Percentiles rank a stretch among this genome's conserved stretches.
Conservation (phyloP, 2,888 invertebrate genomes). For the Drosophila quasianomalipes region DNA sequence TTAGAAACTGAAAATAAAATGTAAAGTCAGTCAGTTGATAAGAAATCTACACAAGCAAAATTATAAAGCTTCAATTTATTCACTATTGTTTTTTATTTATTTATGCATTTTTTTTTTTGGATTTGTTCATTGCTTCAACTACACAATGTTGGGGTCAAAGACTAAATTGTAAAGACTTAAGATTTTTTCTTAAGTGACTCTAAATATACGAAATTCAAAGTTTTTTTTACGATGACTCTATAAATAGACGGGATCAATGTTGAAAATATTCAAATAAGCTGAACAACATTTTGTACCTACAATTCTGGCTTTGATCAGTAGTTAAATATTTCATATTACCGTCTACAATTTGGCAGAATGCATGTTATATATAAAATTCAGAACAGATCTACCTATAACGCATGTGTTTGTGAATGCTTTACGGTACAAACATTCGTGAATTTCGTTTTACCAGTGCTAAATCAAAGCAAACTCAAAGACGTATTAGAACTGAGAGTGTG, state of each 20-base stretch:
- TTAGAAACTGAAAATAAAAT: slow-evolving; percentile 25
- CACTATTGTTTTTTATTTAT: not conserved
- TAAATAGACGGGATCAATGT: no score
- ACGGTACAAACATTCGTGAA: no score
- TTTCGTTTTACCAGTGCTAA: no score
- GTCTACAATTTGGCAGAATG: no score
- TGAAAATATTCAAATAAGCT: slow-evolving; percentile 24
- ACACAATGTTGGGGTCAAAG: no score
- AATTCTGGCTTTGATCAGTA: no score
- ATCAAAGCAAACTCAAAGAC: slow-evolving; percentile 35
- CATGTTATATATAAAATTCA: no score
- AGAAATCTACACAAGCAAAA: slow-evolving; percentile 84
- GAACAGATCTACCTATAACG: no score
- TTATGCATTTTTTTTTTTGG: not conserved
- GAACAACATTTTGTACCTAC: slow-evolving; percentile 17
- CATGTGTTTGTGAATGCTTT: no score
- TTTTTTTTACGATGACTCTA: not conserved
- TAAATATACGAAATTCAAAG: not conserved
- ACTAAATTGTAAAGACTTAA: not conserved
- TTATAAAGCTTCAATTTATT: slow-evolving; percentile 57
- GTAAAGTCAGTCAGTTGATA: slow-evolving; percentile 1
- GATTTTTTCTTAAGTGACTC: slow-evolving; percentile 1
- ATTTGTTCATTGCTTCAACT: slow-evolving; percentile 18
- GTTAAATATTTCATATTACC: no score
- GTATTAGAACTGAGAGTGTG: slow-evolving; percentile 2